Evolutionary conservation across 2,797 vertebrate species (phyloP), one percentile per base, ranked within the genome.

Genomic region (Calcarius lapponicus): DNA sequence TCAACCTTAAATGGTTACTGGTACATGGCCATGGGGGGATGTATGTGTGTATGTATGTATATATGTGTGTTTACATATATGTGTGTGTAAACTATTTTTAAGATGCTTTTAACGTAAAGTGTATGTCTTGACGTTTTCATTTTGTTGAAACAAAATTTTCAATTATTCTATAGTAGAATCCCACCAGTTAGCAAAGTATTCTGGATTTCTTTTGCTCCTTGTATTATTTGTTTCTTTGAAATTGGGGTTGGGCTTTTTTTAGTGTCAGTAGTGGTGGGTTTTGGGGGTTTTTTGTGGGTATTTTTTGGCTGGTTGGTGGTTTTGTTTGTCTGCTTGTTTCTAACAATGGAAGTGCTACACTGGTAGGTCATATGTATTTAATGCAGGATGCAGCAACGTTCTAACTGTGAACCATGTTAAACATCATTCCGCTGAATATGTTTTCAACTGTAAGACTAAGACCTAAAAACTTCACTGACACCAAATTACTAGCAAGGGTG

Each of bases 1-100:
- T 86, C 81, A 81, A 73, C 54, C 51, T 88, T 88, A 88, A 95
- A 73, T 88, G 80, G 31, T 93, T 97, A 80, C 79, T 93, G 42
- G 43, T 70, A 72, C 17, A 6, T 96, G 62, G 72, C 87, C 60
- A 26, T 32, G 34, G 67, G 50, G 6, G 11, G 0, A n/a, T n/a
- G 1, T 12, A 13, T 67, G 15, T 58, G 17, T 51, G 12, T 57
- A 6, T 57, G 32, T 57, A 5, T 53, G 11, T 32, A 1, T 40
- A 10, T 58, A 17, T 58, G 22, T 58, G n/a, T 54, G 17, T 70
- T 61, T 76, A 36, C 19, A 18, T 15, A 5, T 22, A 13, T 51
- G 4, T 56, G 4, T 45, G 16, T 54, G 18, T 66, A 17, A 83
- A 65, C 34, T 58, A 10, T 42, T 57, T 47, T 79, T 76, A 70